These are phyloP conservation scores for Ganaspis sp. DNA, from an alignment of 1,140 invertebrate genomes.

Conservation along the genomic window DNA sequence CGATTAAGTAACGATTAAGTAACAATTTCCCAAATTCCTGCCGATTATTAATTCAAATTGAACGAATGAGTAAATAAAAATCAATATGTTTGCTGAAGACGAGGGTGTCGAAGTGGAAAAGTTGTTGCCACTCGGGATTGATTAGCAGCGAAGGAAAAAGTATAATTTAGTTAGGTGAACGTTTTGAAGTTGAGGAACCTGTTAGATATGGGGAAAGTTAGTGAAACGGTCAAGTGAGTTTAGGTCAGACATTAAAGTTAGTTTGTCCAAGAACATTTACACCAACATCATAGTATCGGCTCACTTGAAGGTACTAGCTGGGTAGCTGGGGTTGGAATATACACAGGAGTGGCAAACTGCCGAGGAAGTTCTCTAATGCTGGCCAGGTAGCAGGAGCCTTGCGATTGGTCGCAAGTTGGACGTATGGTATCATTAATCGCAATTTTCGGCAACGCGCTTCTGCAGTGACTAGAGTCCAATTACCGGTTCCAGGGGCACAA, in stretches of 20 bases:
- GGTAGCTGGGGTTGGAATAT: conserved; percentile 5
- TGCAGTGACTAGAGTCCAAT: conserved; percentile 23
- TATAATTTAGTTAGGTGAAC: background rate
- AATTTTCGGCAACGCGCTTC: conserved; percentile 21
- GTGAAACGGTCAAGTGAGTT: conserved; percentile 21
- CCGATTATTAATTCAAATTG: no score
- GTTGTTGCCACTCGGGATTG: background rate
- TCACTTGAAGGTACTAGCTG: conserved; percentile 3
- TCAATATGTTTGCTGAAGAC: no score
- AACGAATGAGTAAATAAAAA: no score
- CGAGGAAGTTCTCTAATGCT: conserved; percentile 7
- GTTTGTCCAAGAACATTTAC: conserved; percentile 17
- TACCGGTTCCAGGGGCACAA: conserved; percentile 27
- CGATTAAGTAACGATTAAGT: no score
- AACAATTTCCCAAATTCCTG: no score
- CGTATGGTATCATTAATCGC: conserved; percentile 23
- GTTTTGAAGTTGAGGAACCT: conserved; percentile 11
- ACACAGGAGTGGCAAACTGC: background rate
- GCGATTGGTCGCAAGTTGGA: conserved; percentile 8
- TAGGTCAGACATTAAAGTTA: conserved; percentile 26
- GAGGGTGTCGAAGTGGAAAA: no score
- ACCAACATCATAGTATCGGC: conserved; percentile 26
- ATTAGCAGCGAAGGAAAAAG: background rate
- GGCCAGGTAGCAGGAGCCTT: background rate
- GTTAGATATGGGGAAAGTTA: conserved; percentile 16